Conservation (phyloP, 2,888 invertebrate genomes). For the Scaptomyza flava region DNA sequence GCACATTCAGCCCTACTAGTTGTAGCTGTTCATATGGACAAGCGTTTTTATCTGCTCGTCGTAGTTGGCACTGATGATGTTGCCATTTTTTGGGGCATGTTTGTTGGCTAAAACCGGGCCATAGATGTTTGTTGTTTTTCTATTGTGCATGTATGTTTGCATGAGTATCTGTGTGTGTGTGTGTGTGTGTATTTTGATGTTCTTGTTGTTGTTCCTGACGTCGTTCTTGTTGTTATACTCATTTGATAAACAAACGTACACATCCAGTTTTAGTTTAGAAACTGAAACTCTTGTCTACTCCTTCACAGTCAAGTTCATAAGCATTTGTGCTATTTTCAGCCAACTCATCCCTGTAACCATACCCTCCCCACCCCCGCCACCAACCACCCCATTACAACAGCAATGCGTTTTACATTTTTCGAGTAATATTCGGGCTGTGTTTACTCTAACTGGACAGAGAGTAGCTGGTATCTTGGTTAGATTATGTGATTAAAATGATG, state of each 20-base stretch:
- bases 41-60: slow-evolving; percentile 45
- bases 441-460: not conserved
- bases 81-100: slow-evolving; percentile 51
- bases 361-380: not conserved
- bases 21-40: slow-evolving; percentile 6
- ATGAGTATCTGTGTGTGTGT: not conserved
- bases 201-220: not conserved
- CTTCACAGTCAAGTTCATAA: slow-evolving; percentile 10
- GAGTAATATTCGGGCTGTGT: not conserved
- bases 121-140: slow-evolving; percentile 8
- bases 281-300: slow-evolving; percentile 1
- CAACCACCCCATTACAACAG: not conserved
- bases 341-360: too few species aligned
- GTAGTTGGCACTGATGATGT: slow-evolving; percentile 62
- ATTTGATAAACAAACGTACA: slow-evolving; percentile 8
- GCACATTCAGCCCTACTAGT: not conserved
- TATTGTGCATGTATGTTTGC: not conserved
- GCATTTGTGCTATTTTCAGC: not conserved
- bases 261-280: not conserved
- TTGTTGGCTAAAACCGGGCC: slow-evolving; percentile 5
- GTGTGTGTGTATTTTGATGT: not conserved
- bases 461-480: slow-evolving; percentile 1
- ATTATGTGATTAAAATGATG: not conserved
- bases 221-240: not conserved
- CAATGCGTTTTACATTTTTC: slow-evolving; percentile 5